A percentile compares a stretch with the other conserved stretches of the same genome.
Conservation (phyloP, 2,797 vertebrate species). For the Gallirallus australis region DNA sequence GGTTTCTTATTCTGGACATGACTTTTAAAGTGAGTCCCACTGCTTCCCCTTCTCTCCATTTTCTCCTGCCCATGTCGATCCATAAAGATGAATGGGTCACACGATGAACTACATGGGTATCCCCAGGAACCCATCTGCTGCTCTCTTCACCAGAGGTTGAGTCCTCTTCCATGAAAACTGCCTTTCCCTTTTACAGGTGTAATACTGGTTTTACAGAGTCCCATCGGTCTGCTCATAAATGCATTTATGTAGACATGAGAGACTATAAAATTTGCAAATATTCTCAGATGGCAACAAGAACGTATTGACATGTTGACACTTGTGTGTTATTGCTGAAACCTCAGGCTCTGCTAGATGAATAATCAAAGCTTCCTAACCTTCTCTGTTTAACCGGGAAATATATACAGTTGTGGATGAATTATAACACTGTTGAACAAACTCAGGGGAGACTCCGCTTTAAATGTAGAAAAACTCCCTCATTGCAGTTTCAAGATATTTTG, state of each 20-base stretch:
- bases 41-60: neutral
- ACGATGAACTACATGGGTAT: neutral
- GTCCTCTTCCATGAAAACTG: neutral
- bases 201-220: neutral
- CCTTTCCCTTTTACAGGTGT: neutral
- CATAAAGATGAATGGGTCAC: neutral
- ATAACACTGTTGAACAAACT: neutral
- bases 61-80: neutral
- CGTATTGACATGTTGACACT: neutral
- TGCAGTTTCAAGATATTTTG: neutral
- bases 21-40: neutral
- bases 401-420: neutral
- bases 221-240: neutral
- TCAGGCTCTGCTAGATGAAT: neutral
- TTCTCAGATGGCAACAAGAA: neutral
- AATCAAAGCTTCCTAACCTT: neutral
- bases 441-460: neutral
- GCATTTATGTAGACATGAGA: neutral
- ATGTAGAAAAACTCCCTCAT: neutral
- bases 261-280: neutral
- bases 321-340: neutral
- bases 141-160: accelerated
- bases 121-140: neutral
- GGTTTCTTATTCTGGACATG: slow-evolving; percentile 22
- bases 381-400: neutral